A percentile compares a stretch with the other conserved stretches of the same genome.
phyloP scores from a whole-genome alignment of 1,140 invertebrate genomes.

The Globodera rostochiensis region DNA sequence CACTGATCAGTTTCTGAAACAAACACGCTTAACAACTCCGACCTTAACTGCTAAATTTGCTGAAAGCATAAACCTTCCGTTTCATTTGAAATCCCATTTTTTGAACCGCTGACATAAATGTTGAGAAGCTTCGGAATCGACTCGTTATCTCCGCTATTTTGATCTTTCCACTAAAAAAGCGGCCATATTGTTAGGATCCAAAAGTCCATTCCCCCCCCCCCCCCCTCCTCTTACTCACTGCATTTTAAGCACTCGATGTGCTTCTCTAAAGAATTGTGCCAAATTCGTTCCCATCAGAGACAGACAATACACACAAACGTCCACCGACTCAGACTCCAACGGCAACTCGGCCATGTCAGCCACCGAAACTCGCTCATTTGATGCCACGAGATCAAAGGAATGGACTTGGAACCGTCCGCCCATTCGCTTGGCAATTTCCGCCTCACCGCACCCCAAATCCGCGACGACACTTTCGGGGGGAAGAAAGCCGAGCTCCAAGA shows the following conservation, averaged over 20 bases:
- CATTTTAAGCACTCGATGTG: conserved; percentile 82
- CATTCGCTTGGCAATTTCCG: conserved; percentile 76
- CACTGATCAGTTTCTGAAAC: conserved; percentile 72
- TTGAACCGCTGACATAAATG: conserved; percentile 74
- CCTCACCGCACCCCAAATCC: conserved; percentile 89
- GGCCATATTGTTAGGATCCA: background rate
- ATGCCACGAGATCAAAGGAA: conserved; percentile 88
- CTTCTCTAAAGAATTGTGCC: conserved; percentile 84
- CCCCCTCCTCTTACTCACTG: conserved; percentile 70
- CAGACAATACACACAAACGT: conserved; percentile 89
- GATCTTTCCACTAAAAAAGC: conserved; percentile 76
- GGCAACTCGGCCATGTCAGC: conserved; percentile 73
- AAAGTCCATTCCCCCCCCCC: too few relatives aligned
- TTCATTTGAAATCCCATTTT: conserved; percentile 77
- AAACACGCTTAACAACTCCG: conserved; percentile 13
- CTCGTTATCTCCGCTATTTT: conserved; percentile 87
- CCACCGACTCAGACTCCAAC: conserved; percentile 73
- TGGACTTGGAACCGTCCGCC: conserved; percentile 74
- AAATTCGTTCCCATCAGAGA: conserved; percentile 95
- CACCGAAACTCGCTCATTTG: conserved; percentile 76
- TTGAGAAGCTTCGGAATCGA: conserved; percentile 75
- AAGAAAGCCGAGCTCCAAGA: conserved; percentile 78
- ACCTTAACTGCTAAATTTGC: background rate
- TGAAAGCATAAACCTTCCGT: conserved; percentile 67
- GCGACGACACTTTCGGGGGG: conserved; percentile 48